Percentiles rank a stretch among this genome's conserved stretches.
phyloP scores from a whole-genome alignment of 2,797 vertebrate species.

The Ispidina lecontei region DNA sequence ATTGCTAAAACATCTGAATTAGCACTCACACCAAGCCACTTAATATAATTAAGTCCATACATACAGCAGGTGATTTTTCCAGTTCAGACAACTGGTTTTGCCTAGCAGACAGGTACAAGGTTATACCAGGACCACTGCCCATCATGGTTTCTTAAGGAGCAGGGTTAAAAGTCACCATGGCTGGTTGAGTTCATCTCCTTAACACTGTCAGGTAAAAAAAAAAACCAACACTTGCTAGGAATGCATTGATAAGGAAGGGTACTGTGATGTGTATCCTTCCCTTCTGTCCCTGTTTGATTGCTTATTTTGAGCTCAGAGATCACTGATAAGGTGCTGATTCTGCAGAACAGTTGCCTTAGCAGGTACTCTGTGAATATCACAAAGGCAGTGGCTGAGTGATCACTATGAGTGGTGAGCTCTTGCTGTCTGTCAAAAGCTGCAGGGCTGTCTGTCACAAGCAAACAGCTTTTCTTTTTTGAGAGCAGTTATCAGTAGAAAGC shows the following conservation, averaged over 20 bases:
- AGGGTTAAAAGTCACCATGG: background rate
- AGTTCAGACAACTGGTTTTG: background rate
- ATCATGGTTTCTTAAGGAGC: background rate
- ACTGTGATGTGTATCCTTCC: background rate
- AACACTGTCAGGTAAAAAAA: background rate
- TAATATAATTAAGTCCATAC: background rate
- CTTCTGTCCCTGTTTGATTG: background rate
- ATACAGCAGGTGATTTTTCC: background rate
- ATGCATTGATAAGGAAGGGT: background rate
- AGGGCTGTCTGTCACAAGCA: background rate
- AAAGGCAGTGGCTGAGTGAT: background rate
- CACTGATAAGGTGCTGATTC: background rate
- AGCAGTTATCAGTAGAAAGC: background rate
- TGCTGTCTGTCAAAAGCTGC: background rate
- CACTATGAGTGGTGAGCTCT: background rate
- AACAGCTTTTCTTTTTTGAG: background rate
- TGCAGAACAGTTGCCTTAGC: background rate
- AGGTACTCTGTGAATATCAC: background rate
- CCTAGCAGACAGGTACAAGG: background rate
- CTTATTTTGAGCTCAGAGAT: background rate
- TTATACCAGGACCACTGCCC: background rate
- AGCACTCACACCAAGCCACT: background rate
- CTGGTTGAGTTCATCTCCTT: background rate
- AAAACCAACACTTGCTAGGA: background rate
- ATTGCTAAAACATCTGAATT: background rate